Conservation (phyloP, 2,888 invertebrate species). For the Tipula unca region DNA sequence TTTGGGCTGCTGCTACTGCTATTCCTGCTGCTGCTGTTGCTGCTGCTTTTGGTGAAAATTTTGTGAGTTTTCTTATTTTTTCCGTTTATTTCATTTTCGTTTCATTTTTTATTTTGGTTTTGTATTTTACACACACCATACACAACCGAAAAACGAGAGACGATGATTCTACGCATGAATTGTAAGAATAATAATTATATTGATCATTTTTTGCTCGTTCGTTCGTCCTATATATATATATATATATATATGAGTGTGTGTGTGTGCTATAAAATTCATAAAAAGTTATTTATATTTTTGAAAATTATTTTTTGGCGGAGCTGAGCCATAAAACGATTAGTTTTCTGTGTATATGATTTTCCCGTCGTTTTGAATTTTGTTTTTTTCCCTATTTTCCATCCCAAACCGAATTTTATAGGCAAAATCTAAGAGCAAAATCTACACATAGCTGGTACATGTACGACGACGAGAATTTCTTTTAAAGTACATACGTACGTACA, state of each 20-base stretch:
- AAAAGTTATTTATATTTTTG: neutral
- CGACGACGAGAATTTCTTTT: neutral
- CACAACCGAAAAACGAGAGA: neutral
- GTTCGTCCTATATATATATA: neutral
- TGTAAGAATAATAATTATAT: constrained; percentile 8
- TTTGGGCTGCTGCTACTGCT: neutral
- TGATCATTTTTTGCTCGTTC: neutral
- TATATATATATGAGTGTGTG: neutral
- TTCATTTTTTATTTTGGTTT: neutral
- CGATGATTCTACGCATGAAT: constrained; percentile 8
- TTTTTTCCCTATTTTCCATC: neutral
- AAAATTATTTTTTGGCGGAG: neutral
- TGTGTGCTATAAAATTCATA: neutral
- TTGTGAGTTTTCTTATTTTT: neutral
- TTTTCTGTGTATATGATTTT: neutral
- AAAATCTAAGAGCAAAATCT: neutral
- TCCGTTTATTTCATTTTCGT: neutral
- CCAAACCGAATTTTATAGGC: neutral
- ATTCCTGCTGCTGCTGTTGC: neutral
- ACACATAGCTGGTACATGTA: neutral
- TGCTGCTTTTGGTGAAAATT: neutral
- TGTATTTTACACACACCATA: neutral
- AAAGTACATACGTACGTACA: neutral
- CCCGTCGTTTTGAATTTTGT: neutral
- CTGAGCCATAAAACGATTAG: neutral